phyloP scores from a whole-genome alignment of 2,888 invertebrate genomes.

The Chironomus tentans region DNA sequence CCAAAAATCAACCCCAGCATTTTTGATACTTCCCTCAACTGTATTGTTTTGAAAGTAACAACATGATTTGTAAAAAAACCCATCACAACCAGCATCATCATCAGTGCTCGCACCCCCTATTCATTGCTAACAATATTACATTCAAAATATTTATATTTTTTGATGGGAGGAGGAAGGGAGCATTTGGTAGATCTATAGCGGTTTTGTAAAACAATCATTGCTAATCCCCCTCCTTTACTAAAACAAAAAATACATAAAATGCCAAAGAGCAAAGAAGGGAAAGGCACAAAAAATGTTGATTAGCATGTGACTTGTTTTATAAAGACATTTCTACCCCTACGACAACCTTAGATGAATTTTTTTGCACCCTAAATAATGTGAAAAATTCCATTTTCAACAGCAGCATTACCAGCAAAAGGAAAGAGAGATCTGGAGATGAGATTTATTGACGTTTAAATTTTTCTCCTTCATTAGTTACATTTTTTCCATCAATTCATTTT shows the following conservation, averaged over 20 bases:
- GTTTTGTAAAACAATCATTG: background rate
- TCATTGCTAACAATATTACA: no score
- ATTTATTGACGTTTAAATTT: conserved; percentile 22
- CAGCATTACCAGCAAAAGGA: background rate
- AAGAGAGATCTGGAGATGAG: conserved; percentile 2
- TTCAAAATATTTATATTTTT: background rate
- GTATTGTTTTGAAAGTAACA: background rate
- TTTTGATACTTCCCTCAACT: no score
- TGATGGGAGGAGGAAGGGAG: background rate
- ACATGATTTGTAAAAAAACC: background rate
- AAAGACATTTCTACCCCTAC: background rate
- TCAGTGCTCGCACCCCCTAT: background rate
- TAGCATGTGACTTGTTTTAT: background rate
- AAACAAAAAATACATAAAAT: background rate
- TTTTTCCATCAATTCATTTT: background rate
- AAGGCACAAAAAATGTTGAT: conserved; percentile 1
- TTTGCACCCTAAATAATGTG: background rate
- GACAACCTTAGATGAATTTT: background rate
- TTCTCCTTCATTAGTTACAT: conserved; percentile 18
- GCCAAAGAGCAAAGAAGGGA: background rate
- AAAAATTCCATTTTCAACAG: background rate
- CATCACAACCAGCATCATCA: background rate
- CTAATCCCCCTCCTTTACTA: background rate
- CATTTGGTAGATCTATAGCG: background rate
- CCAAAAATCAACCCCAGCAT: no score